Conservation (phyloP, 2,113 vertebrate species). For the Oostethus manadensis region DNA sequence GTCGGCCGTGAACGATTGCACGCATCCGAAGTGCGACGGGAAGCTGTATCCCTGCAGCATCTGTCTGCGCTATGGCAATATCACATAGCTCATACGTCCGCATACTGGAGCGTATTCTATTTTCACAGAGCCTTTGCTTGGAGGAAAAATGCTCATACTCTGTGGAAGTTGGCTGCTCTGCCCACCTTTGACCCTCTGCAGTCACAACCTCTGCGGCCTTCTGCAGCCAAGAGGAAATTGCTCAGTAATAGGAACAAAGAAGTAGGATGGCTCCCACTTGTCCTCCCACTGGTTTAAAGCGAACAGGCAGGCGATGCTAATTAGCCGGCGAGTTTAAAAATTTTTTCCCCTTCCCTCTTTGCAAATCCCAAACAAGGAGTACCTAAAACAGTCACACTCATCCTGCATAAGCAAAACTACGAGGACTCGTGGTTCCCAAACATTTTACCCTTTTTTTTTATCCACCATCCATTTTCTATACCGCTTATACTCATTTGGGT, state of each 20-base stretch:
- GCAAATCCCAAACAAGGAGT: slow-evolving; percentile 43
- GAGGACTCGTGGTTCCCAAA: background rate
- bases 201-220: slow-evolving; percentile 40
- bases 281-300: slow-evolving; percentile 54
- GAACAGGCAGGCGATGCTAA: slow-evolving; percentile 55
- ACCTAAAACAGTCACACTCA: slow-evolving; percentile 38
- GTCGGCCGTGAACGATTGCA: slow-evolving; percentile 45
- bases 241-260: slow-evolving; percentile 50
- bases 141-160: slow-evolving; percentile 25
- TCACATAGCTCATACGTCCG: slow-evolving; percentile 17
- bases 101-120: background rate
- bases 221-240: slow-evolving; percentile 40
- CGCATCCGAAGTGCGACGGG: slow-evolving; percentile 36
- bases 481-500: too few species aligned
- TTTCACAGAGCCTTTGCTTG: slow-evolving; percentile 26
- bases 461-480: too few species aligned
- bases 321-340: slow-evolving; percentile 53
- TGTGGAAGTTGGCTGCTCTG: slow-evolving; percentile 9
- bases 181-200: slow-evolving; percentile 41
- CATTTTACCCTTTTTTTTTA: background rate
- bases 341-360: slow-evolving; percentile 7
- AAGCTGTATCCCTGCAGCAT: slow-evolving; percentile 55
- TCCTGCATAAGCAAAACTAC: slow-evolving; percentile 31
- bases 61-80: slow-evolving; percentile 52
- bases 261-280: slow-evolving; percentile 54